These are phyloP conservation scores for Hipposideros armiger DNA, from an alignment of 2,113 vertebrate species.

Conservation along the genomic window DNA sequence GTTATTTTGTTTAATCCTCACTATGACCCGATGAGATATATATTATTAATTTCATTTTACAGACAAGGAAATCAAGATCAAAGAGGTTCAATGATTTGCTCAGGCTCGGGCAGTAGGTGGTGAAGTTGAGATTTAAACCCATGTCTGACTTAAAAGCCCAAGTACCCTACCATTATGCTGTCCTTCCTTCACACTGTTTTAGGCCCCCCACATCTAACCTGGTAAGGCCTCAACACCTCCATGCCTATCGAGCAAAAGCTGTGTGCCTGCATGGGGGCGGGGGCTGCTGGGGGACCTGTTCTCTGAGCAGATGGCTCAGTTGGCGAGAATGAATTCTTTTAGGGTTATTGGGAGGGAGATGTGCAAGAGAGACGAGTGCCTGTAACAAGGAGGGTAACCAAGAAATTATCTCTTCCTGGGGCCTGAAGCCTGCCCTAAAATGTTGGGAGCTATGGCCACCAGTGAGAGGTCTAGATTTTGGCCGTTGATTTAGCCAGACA, in stretches of 20 bases:
- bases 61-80: constrained; percentile 29
- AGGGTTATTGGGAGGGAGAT: not conserved
- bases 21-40: not conserved
- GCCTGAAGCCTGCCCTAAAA: not conserved
- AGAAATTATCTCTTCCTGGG: not conserved
- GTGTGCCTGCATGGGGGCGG: not conserved
- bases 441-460: not conserved
- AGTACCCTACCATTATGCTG: too few relatives aligned
- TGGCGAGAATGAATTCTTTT: not conserved
- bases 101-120: not conserved
- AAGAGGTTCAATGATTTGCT: not conserved
- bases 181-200: not conserved
- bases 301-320: not conserved
- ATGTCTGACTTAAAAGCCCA: not conserved
- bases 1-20: not conserved
- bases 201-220: not conserved
- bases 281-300: too few relatives aligned
- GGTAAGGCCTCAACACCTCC: not conserved
- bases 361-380: not conserved
- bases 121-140: not conserved
- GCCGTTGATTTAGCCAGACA: not conserved
- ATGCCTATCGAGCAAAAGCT: not conserved
- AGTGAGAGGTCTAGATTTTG: not conserved
- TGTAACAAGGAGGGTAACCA: not conserved
- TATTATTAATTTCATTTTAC: constrained; percentile 21